Evolutionary conservation across 2,888 invertebrate species (phyloP), one percentile per base, ranked within the genome.

Genomic region (Baronia brevicornis): DNA sequence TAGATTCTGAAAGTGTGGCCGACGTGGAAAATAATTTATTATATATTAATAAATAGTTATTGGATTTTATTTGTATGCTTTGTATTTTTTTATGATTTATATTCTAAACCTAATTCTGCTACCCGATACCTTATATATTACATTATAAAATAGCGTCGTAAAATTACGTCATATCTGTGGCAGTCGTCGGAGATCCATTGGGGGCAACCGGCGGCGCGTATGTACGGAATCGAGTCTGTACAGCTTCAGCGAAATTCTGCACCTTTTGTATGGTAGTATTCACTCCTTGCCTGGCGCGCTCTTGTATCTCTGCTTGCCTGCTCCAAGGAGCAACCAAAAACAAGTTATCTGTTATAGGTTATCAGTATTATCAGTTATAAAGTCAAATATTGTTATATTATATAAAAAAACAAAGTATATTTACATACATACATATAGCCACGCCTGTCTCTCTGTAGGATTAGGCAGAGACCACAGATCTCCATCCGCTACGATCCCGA

Each of bases 281-380:
- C 21, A 64, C 57, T 34, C 65, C 61, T 36, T 55, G 56, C 12
- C 58, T 46, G 7, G 67, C 68, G 39, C 72, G 68, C 35, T 52
- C 63, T 46, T 78, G 79, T 34, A 82, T 38, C 49, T 70, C 74
- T 19, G 60, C 40, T 55, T 80, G 80, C 82, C 82, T 82, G 65
- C 33, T 46, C 33, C 51, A 55, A 54, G 49, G 54, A 51, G 43
- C 36, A 41, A 26, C 6, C n/a, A 9, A 26, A 43, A 29, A 42
- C 35, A 41, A 46, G 33, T 13, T n/a, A 45, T 46, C 42, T 47
- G 39, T n/a, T n/a, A n/a, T n/a, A n/a, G n/a, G n/a, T n/a, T n/a
- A n/a, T n/a, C n/a, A n/a, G n/a, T n/a, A n/a, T n/a, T n/a, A n/a
- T n/a, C n/a, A n/a, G n/a, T n/a, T n/a, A n/a, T n/a, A n/a, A n/a